Conservation (phyloP, 2,113 vertebrate species). For the Colaptes auratus region DNA sequence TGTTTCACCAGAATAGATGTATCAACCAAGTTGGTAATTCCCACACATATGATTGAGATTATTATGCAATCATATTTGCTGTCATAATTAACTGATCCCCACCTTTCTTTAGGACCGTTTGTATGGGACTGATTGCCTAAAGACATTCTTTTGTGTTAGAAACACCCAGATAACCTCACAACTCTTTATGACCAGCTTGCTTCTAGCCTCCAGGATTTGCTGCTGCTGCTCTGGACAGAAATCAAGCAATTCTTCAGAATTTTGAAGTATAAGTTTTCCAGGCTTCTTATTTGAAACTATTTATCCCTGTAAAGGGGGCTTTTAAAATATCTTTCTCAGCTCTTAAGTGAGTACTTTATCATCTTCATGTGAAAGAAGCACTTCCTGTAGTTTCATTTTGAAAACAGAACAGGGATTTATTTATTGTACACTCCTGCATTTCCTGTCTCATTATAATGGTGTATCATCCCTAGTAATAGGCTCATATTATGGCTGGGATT, state of each 20-base stretch:
- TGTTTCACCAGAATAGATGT: not conserved
- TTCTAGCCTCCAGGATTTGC: not conserved
- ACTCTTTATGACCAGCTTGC: not conserved
- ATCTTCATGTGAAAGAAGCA: not conserved
- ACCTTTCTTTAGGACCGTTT: not conserved
- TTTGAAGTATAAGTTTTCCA: not conserved
- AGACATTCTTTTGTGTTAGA: not conserved
- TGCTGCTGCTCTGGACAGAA: not conserved
- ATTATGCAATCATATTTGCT: not conserved
- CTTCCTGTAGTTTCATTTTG: not conserved
- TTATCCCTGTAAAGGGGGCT: fast-evolving
- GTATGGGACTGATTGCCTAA: not conserved
- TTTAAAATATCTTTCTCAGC: not conserved
- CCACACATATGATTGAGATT: not conserved
- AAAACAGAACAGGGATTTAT: slow-evolving; percentile 21
- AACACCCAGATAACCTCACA: not conserved
- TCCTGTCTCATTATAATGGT: slow-evolving; percentile 18
- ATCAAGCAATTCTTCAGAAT: not conserved
- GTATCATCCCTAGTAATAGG: slow-evolving; percentile 25
- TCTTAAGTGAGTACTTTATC: not conserved
- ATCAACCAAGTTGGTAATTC: not conserved
- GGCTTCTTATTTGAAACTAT: not conserved
- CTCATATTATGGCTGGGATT: slow-evolving; percentile 20
- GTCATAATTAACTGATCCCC: not conserved
- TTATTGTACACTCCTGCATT: not conserved